Evolutionary conservation across 2,888 invertebrate species (phyloP).

Genomic region (Oscheius sp.): DNA sequence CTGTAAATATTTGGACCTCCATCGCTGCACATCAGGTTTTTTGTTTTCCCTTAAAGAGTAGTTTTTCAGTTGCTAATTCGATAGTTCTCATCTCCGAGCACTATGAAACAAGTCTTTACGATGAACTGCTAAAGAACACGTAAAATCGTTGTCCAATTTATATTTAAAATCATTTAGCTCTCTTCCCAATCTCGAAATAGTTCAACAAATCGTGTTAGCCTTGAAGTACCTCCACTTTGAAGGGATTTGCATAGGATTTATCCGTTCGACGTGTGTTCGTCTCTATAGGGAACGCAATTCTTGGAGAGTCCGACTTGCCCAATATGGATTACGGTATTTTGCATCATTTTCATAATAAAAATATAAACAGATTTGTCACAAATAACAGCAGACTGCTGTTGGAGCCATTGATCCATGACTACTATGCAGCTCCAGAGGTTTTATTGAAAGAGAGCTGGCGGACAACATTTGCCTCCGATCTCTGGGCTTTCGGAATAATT

Average conservation of each 20-base stretch:
- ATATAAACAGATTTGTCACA: conserved; percentile 28
- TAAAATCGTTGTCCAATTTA: not conserved
- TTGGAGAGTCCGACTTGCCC: conserved; percentile 3
- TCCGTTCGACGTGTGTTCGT: conserved; percentile 80
- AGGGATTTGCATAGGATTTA: conserved; percentile 81
- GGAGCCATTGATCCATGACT: conserved; percentile 4
- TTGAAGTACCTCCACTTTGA: conserved; percentile 80
- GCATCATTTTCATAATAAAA: not conserved
- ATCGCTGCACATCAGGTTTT: conserved; percentile 74
- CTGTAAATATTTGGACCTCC: conserved; percentile 88
- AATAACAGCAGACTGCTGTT: conserved; percentile 29
- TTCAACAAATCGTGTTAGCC: conserved; percentile 74
- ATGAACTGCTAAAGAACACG: not conserved
- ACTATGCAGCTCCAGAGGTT: conserved; percentile 32
- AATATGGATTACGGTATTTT: conserved; percentile 14
- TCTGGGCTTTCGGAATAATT: conserved; percentile 93
- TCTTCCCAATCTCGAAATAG: not conserved
- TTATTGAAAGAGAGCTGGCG: conserved; percentile 19
- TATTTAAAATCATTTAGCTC: not conserved
- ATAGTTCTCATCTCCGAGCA: conserved; percentile 60
- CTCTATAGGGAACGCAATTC: conserved; percentile 76
- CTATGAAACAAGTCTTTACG: conserved; percentile 78
- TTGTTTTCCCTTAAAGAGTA: too few relatives aligned
- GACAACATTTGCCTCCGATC: conserved; percentile 75
- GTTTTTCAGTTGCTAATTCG: conserved; percentile 53